A percentile compares a stretch with the other conserved stretches of the same genome.
phyloP scores from a whole-genome alignment of 2,888 invertebrate genomes.

The Apodemia zela region DNA sequence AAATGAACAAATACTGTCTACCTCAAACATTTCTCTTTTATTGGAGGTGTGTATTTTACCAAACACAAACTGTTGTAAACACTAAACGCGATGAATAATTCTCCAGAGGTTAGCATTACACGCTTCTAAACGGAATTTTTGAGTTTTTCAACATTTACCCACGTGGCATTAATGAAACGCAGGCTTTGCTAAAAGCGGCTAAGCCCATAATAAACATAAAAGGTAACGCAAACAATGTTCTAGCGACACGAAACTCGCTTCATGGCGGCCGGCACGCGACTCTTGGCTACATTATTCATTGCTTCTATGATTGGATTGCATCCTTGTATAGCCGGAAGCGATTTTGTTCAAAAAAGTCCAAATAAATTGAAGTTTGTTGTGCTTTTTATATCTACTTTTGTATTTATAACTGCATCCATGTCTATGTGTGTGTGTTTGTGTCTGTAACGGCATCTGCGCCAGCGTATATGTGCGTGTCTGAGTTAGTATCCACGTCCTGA shows the following conservation, averaged over 20 bases:
- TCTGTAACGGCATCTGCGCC: too few relatives aligned
- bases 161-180: constrained; percentile 25
- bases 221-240: constrained; percentile 37
- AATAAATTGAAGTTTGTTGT: too few relatives aligned
- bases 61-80: neutral
- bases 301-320: constrained; percentile 17
- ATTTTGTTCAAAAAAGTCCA: neutral
- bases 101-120: constrained; percentile 19
- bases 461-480: too few relatives aligned
- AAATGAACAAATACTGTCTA: neutral
- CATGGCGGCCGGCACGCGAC: constrained; percentile 39
- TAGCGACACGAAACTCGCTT: constrained; percentile 40
- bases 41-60: neutral
- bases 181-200: constrained; percentile 30
- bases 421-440: too few relatives aligned
- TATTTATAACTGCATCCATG: too few relatives aligned
- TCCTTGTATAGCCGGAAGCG: neutral
- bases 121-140: constrained; percentile 24
- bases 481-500: too few relatives aligned
- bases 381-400: too few relatives aligned
- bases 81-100: neutral
- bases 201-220: constrained; percentile 38
- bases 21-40: neutral
- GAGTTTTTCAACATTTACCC: constrained; percentile 28
- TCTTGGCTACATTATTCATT: constrained; percentile 37